Evolutionary conservation across 2,888 invertebrate species (phyloP).

Genomic region (Pinctada fucata): DNA sequence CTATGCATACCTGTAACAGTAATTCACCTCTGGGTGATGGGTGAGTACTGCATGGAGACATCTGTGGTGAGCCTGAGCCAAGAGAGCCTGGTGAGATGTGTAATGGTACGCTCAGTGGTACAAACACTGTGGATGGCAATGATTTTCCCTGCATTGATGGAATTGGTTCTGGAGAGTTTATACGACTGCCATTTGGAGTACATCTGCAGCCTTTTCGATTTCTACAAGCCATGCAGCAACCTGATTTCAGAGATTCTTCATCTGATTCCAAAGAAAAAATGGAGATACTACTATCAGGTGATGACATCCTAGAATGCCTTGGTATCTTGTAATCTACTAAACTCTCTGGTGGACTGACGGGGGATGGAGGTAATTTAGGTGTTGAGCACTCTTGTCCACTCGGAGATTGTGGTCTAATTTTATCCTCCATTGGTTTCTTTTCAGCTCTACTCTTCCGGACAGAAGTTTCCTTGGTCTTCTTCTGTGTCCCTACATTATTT

Average conservation of each 20-base stretch:
- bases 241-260: constrained; percentile 49
- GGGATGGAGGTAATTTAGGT: not conserved
- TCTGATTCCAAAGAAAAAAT: constrained; percentile 57
- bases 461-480: not conserved
- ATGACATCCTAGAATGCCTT: not conserved
- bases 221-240: constrained; percentile 43
- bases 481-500: not conserved
- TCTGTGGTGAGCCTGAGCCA: constrained; percentile 15
- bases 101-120: constrained; percentile 2
- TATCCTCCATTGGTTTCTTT: constrained; percentile 10
- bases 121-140: not conserved
- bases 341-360: not conserved
- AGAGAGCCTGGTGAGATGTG: constrained; percentile 16
- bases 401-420: constrained; percentile 6
- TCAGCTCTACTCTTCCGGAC: not conserved
- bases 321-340: constrained; percentile 15
- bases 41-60: constrained; percentile 20
- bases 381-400: not conserved
- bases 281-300: constrained; percentile 52
- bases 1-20: too few species aligned
- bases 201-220: constrained; percentile 26
- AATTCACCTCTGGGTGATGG: too few species aligned
- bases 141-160: not conserved
- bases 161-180: not conserved
- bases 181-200: constrained; percentile 1